These are phyloP conservation scores for Camponotus fellah DNA, from an alignment of 2,888 invertebrate genomes.

Conservation along the genomic window DNA sequence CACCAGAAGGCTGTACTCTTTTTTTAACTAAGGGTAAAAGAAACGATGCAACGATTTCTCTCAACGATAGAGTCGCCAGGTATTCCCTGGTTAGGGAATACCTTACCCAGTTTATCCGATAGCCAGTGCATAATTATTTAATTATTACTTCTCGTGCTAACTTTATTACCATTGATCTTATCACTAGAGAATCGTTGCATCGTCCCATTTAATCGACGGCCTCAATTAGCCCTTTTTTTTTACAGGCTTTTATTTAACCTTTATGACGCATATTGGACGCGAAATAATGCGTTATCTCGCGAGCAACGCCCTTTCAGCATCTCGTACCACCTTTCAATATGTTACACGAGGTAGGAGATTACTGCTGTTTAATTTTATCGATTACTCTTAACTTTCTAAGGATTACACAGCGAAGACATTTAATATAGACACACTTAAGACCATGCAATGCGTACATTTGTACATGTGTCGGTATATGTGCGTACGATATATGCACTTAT, in stretches of 20 bases:
- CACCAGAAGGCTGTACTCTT: neutral
- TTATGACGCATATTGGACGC: conserved; percentile 4
- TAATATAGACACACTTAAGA: conserved; percentile 75
- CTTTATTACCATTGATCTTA: neutral
- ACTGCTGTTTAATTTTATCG: conserved; percentile 36
- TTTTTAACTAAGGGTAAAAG: conserved; percentile 11
- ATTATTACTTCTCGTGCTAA: neutral
- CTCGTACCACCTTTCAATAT: conserved; percentile 39
- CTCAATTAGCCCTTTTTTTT: conserved; percentile 15
- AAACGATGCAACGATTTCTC: conserved; percentile 11
- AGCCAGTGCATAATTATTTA: neutral
- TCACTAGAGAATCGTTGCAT: neutral
- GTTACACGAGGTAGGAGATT: conserved; percentile 51
- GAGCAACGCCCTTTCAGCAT: conserved; percentile 7
- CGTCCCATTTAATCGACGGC: conserved; percentile 6
- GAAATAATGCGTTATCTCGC: neutral
- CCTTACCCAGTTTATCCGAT: neutral
- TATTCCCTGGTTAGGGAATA: neutral
- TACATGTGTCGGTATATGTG: conserved; percentile 60
- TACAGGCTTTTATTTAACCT: neutral
- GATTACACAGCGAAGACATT: conserved; percentile 61
- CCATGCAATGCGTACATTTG: conserved; percentile 72
- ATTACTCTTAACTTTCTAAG: conserved; percentile 34
- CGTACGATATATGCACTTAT: conserved; percentile 40
- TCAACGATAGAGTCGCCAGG: conserved; percentile 19